Base-by-base conservation (phyloP, 1,140 invertebrate species). In the Musca domestica region DNA sequence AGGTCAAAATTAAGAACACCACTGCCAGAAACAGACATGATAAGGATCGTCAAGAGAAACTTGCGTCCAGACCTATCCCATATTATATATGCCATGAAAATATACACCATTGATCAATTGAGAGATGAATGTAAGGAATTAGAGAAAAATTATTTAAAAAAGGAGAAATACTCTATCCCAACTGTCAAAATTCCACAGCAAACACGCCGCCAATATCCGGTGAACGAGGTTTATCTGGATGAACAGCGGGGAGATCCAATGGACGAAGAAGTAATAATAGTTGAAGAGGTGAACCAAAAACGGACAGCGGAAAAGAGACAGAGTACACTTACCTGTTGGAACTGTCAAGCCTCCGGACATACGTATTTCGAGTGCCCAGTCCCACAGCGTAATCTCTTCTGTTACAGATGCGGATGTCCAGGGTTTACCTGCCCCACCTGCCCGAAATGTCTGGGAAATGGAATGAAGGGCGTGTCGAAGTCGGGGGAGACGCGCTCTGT, bases 1-100 rank as follows among this genome's bases (percentile, higher is more conserved):
- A 7, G 34, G 34, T 5, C 34, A 12, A 41, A 41, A 12, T 41
- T 41, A 41, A 41, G 34, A 41, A 9, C 34, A 41, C 34, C 34
- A 41, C 10, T 41, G 34, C 34, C 34, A 41, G 34, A 41, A 12
- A 5, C 34, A 10, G 51, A 23, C 19, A 23, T 52, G 10, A 23
- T 52, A 52, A 52, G 51, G 22, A 52, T 52, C 9, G 22, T 52
- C 19, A 52, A 52, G 19, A 52, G 51, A 52, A 52, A 52, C 51
- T 23, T 52, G 22, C 51, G 51, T 22, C 19, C 51, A 12, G 22
- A 52, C 19, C 15, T 22, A 23, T 22, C 19, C 22, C 51, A 52
- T 7, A 51, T 51, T 52, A 5, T 52, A 52, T 52, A 52, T 14
- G 19, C 19, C 5, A 52, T 52, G 20, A 52, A 52, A 23, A 52